Conservation (phyloP, 2,797 vertebrate species). For the Poecile montanus region DNA sequence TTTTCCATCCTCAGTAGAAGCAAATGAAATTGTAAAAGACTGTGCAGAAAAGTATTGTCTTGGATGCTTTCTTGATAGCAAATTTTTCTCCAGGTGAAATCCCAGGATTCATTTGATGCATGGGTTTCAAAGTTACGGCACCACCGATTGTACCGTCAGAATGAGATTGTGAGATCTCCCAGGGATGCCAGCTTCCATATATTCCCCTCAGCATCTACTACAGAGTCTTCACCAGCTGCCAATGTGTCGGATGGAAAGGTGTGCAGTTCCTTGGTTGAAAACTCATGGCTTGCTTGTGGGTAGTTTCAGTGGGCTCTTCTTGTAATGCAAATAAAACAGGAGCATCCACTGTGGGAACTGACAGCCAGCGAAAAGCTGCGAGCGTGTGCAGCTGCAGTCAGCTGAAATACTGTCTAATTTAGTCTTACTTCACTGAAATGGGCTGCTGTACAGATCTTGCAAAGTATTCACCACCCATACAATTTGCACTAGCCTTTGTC, state of each 20-base stretch:
- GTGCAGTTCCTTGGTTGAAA: background rate
- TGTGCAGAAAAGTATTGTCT: background rate
- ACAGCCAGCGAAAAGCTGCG: background rate
- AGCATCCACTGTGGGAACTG: background rate
- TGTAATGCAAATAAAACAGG: background rate
- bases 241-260: constrained; percentile 90
- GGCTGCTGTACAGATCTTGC: background rate
- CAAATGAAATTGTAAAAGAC: background rate
- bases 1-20: background rate
- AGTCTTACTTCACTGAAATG: background rate
- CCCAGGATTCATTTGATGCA: constrained; percentile 94
- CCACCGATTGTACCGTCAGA: constrained; percentile 95
- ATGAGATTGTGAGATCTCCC: constrained; percentile 96
- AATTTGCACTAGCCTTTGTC: background rate
- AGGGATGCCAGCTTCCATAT: constrained; percentile 91
- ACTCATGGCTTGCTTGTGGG: background rate
- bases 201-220: constrained; percentile 86
- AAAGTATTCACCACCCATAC: background rate
- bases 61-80: background rate
- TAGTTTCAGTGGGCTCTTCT: background rate
- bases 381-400: background rate
- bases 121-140: constrained; percentile 96
- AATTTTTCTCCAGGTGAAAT: constrained; percentile 87
- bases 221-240: constrained; percentile 88
- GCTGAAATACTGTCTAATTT: background rate